These are phyloP conservation scores for Lithobates sylvaticus DNA, from an alignment of 2,797 vertebrate species.

Conservation along the genomic window DNA sequence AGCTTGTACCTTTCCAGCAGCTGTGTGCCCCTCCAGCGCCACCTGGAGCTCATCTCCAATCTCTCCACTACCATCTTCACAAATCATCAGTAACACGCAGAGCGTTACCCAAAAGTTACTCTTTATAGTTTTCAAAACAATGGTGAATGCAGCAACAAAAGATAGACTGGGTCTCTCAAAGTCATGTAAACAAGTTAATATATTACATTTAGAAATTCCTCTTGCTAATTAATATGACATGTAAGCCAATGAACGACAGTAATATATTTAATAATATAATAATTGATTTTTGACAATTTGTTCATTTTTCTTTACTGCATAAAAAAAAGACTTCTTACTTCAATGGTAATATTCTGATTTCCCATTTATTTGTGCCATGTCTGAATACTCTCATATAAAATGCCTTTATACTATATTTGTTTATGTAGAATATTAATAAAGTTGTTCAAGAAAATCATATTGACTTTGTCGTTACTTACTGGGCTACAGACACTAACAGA, in stretches of 20 bases:
- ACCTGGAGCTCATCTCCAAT: neutral
- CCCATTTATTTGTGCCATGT: constrained; percentile 51
- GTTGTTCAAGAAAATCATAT: neutral
- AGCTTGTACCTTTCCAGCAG: neutral
- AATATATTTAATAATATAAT: too few species aligned
- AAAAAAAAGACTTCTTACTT: constrained; percentile 31
- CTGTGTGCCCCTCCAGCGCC: neutral
- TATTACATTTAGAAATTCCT: neutral
- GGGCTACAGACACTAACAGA: too few species aligned
- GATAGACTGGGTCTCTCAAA: neutral
- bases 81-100: neutral
- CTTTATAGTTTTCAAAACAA: neutral
- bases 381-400: constrained; percentile 82
- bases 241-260: too few species aligned
- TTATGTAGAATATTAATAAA: constrained; percentile 71
- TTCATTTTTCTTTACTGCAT: constrained; percentile 85
- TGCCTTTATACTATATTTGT: constrained; percentile 95
- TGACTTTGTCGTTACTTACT: neutral
- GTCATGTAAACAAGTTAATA: neutral
- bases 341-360: neutral
- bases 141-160: neutral
- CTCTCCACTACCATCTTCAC: neutral
- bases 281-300: constrained; percentile 47
- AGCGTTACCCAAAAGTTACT: neutral
- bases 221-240: too few species aligned